Base-by-base conservation (phyloP, 1,140 invertebrate genomes). In the Dinothrombium tinctorium region DNA sequence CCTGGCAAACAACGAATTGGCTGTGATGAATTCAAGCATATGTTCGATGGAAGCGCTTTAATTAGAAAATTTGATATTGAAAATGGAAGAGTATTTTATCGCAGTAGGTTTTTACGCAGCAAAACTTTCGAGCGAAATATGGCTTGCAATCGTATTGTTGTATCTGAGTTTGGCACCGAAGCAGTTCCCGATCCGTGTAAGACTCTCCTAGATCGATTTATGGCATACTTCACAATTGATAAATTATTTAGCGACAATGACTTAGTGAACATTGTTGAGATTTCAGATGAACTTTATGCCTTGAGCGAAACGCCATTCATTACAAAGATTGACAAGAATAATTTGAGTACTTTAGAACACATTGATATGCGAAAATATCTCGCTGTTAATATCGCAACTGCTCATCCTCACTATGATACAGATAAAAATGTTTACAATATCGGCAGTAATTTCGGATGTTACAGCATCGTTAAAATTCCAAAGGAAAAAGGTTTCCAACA, bases 131-230 rank as follows among this genome's bases (percentile, higher is more conserved):
- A 51, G 22, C 49, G 37, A 15, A 61, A 60, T 42, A 53, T 54
- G 42, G 51, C 48, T 39, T 54, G 56, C 8, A 51, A 65, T 22
- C 45, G 64, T 23, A 61, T 89, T 39, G 76, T 87, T 0, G 63
- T 78, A 0, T 72, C 71, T 0, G 77, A 82, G 56, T 90, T 89
- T 54, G 83, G 78, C 0, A 87, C 81, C 0, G 28, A 36, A 4
- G 66, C 62, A 40, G 65, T 71, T 1, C 59, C 59, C 3, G 64
- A 66, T 48, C 63, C 64, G 3, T 66, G 61, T 42, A 51, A 55
- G 37, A 53, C 50, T 31, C 37, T 61, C 11, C 56, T 61, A 37
- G 47, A 52, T 28, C 56, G 56, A 57, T 61, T 49, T 12, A 26
- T 25, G 32, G 31, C n/a, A 20, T 42, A 24, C 15, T 68, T 66